Conservation (phyloP, 2,888 invertebrate genomes). For the Holacanthella duospinosa region DNA sequence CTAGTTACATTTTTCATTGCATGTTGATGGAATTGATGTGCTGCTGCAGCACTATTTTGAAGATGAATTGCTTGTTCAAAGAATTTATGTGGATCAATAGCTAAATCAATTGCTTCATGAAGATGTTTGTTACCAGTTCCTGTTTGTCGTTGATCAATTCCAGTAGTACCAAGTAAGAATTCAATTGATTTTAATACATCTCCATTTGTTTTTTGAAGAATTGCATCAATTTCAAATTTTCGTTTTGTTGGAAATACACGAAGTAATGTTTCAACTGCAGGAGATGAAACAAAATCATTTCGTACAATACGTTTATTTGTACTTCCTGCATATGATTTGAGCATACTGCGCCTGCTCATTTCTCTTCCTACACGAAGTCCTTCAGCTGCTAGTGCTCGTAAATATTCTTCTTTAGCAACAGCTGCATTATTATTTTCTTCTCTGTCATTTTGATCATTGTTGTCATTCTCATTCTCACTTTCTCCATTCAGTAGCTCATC, state of each 20-base stretch:
- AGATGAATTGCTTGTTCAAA: constrained; percentile 27
- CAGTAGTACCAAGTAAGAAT: constrained; percentile 48
- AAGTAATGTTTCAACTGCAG: constrained; percentile 68
- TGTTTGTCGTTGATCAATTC: neutral
- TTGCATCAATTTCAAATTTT: constrained; percentile 71
- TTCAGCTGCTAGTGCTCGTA: constrained; percentile 30
- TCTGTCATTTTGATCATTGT: neutral
- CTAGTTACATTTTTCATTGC: neutral
- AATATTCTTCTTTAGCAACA: constrained; percentile 27
- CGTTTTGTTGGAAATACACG: constrained; percentile 82
- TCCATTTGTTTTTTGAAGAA: constrained; percentile 71
- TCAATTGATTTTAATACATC: constrained; percentile 91
- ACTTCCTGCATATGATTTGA: constrained; percentile 14
- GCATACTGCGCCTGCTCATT: constrained; percentile 22
- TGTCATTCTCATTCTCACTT: neutral
- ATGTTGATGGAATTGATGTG: constrained; percentile 14
- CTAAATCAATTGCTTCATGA: constrained; percentile 27
- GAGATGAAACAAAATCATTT: constrained; percentile 10
- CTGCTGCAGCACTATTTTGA: constrained; percentile 12
- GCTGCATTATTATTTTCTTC: neutral
- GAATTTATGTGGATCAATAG: constrained; percentile 30
- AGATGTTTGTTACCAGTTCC: constrained; percentile 5
- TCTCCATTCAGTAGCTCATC: neutral
- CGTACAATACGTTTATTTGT: neutral
- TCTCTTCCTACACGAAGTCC: constrained; percentile 30